Conservation (phyloP, 2,888 invertebrate species). For the Cephus pulcher region DNA sequence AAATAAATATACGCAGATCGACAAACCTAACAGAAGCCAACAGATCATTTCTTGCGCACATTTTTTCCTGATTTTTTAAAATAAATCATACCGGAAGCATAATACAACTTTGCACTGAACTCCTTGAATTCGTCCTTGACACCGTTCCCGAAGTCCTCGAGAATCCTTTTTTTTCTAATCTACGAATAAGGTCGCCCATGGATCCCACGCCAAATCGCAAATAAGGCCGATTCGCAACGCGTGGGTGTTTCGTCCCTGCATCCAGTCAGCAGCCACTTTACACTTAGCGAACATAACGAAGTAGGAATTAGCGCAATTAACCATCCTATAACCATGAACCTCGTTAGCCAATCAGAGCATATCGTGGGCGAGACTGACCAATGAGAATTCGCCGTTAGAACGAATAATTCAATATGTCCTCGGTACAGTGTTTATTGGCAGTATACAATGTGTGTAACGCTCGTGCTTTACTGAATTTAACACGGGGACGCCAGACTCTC, state of each 20-base stretch:
- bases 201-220: constrained; percentile 34
- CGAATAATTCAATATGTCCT: constrained; percentile 1
- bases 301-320: constrained; percentile 35
- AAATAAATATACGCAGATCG: neutral
- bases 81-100: neutral
- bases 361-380: constrained; percentile 37
- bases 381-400: constrained; percentile 22
- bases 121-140: constrained; percentile 41
- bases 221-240: constrained; percentile 28
- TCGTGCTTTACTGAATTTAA: neutral
- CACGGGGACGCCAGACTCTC: neutral
- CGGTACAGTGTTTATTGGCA: neutral
- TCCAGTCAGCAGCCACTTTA: neutral
- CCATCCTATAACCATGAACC: constrained; percentile 23
- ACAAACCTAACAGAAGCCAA: neutral
- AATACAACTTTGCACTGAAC: neutral
- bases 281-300: constrained; percentile 12
- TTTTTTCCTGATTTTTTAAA: no score
- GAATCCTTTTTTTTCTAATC: neutral
- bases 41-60: neutral
- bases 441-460: neutral
- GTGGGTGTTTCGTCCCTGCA: neutral
- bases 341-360: constrained; percentile 46
- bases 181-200: neutral
- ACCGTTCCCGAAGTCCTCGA: constrained; percentile 37